phyloP scores from a whole-genome alignment of 2,797 vertebrate species.

The Aulostomus chinensis region DNA sequence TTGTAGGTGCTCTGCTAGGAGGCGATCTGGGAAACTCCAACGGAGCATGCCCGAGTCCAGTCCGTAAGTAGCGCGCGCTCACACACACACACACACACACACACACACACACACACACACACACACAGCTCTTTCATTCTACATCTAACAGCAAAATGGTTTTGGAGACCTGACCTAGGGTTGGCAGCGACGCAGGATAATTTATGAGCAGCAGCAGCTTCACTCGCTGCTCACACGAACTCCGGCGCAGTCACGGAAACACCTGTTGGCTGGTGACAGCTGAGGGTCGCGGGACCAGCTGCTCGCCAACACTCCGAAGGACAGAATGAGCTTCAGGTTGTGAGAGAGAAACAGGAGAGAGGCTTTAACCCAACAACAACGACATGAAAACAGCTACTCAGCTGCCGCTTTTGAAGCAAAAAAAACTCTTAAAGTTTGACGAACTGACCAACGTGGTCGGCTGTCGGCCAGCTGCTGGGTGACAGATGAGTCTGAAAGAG shows the following conservation, averaged over 20 bases:
- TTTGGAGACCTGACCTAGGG: neutral
- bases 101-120: neutral
- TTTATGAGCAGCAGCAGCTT: constrained; percentile 40
- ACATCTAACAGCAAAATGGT: neutral
- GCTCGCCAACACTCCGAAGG: constrained; percentile 69
- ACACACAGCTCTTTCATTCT: too few species aligned
- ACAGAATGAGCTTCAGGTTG: too few species aligned
- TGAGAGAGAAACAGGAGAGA: constrained; percentile 30
- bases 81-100: neutral
- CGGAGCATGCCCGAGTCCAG: constrained; percentile 92
- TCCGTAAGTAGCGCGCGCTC: constrained; percentile 87
- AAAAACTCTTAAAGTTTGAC: too few species aligned
- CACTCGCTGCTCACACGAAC: constrained; percentile 2
- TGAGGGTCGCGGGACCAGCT: constrained; percentile 68
- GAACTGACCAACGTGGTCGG: too few species aligned
- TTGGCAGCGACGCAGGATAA: constrained; percentile 9
- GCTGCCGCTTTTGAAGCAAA: too few species aligned
- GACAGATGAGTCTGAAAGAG: too few species aligned
- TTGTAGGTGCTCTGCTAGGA: constrained; percentile 89
- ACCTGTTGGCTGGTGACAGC: constrained; percentile 75
- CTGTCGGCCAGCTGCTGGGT: too few species aligned
- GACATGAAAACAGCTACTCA: too few species aligned
- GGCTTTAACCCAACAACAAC: neutral
- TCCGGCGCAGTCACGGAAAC: constrained; percentile 23
- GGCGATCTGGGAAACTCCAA: constrained; percentile 94